Percentiles rank a stretch among this genome's conserved stretches.
phyloP scores from a whole-genome alignment of 2,888 invertebrate genomes.

The Smittia sp. region DNA sequence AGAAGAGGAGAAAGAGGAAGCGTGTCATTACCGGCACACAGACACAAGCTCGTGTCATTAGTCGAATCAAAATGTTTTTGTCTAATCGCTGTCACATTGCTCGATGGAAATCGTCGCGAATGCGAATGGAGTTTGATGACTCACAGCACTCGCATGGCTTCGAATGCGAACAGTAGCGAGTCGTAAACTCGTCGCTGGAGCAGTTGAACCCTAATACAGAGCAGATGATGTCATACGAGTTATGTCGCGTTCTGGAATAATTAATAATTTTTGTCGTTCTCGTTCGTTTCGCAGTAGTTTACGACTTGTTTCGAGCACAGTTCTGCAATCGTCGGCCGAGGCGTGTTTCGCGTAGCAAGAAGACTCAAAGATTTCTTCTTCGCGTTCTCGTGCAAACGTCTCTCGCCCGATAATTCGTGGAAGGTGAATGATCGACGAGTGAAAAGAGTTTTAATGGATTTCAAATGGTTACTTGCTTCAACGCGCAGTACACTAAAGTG shows the following conservation, averaged over 20 bases:
- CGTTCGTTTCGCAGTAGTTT: background rate
- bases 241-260: background rate
- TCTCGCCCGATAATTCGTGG: background rate
- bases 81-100: background rate
- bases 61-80: background rate
- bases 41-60: background rate
- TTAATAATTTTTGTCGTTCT: background rate
- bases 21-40: constrained; percentile 22
- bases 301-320: background rate
- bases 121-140: background rate
- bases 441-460: background rate
- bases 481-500: background rate
- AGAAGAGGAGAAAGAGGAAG: constrained; percentile 1
- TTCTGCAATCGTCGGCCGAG: background rate
- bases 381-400: background rate
- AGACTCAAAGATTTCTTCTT: constrained; percentile 8
- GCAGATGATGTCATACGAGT: constrained; percentile 16
- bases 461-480: constrained; percentile 3
- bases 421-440: constrained; percentile 5
- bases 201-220: background rate
- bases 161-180: background rate
- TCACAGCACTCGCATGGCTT: background rate
- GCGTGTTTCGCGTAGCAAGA: background rate
- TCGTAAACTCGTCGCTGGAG: background rate
- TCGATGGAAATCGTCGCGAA: background rate